These are phyloP conservation scores for Limnephilus marmoratus DNA, from an alignment of 2,888 invertebrate genomes.

Conservation along the genomic window DNA sequence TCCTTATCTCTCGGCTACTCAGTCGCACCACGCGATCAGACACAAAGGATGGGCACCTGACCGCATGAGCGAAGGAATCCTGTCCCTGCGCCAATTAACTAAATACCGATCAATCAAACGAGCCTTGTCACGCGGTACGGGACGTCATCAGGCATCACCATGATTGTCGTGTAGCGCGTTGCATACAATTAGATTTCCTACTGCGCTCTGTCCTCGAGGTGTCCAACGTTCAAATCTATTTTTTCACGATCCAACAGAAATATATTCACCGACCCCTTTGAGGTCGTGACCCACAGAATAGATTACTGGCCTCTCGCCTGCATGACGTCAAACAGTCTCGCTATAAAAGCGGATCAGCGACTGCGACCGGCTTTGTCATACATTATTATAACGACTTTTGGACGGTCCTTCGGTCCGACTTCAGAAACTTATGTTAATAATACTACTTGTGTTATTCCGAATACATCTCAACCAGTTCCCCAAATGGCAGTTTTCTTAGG, in stretches of 20 bases:
- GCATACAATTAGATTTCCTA: background rate
- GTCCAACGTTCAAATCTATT: background rate
- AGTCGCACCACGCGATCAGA: too few species aligned
- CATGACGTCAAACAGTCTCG: constrained; percentile 29
- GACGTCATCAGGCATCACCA: constrained; percentile 7
- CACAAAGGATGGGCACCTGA: too few species aligned
- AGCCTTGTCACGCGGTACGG: background rate
- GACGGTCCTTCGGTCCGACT: background rate
- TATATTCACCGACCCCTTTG: constrained; percentile 11
- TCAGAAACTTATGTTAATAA: constrained; percentile 9
- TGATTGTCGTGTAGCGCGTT: background rate
- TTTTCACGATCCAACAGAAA: background rate
- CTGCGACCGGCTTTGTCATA: background rate
- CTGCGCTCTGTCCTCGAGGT: background rate
- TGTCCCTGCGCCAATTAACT: too few species aligned
- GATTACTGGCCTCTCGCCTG: background rate
- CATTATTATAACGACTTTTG: constrained; percentile 18
- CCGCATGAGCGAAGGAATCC: background rate
- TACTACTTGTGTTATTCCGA: background rate
- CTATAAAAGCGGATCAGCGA: background rate
- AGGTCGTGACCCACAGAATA: constrained; percentile 22
- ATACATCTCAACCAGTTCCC: background rate
- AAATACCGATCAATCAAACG: too few species aligned
- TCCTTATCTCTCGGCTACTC: background rate
- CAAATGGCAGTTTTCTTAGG: background rate